Conservation (phyloP, 2,888 invertebrate species). For the Anorthoa munda region DNA sequence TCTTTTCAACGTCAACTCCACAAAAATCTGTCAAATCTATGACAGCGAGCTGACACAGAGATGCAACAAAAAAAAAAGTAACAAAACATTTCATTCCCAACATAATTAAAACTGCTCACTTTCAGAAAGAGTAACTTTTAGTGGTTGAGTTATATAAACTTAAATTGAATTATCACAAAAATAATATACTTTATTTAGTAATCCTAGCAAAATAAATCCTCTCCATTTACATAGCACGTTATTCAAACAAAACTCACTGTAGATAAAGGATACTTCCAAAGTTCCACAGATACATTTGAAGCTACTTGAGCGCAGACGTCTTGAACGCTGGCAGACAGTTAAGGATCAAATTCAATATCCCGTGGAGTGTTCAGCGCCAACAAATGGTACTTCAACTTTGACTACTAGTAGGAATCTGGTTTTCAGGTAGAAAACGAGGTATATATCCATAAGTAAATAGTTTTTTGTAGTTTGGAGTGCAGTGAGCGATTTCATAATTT, state of each 20-base stretch:
- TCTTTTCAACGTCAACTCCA: too few relatives aligned
- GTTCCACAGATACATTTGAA: slow-evolving; percentile 19
- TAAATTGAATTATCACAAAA: background rate
- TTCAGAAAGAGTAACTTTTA: too few relatives aligned
- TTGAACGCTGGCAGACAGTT: slow-evolving; percentile 23
- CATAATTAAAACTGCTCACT: too few relatives aligned
- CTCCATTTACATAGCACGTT: background rate
- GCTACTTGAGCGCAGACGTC: slow-evolving; percentile 41
- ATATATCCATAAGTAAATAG: too few relatives aligned
- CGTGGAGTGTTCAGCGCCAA: slow-evolving; percentile 21
- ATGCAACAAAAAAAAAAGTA: too few relatives aligned
- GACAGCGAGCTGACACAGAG: too few relatives aligned
- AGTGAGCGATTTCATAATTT: too few relatives aligned
- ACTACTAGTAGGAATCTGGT: slow-evolving; percentile 20
- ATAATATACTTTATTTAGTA: background rate
- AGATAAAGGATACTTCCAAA: background rate
- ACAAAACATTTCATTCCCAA: too few relatives aligned
- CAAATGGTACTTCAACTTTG: slow-evolving; percentile 54
- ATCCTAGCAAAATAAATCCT: background rate
- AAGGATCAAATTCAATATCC: slow-evolving; percentile 53
- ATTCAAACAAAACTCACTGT: background rate
- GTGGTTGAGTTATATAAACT: too few relatives aligned
- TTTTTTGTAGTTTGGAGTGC: too few relatives aligned
- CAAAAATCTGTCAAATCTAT: too few relatives aligned
- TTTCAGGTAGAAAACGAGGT: background rate